Conservation (phyloP, 2,113 vertebrate genomes). For the Suncus etruscus region DNA sequence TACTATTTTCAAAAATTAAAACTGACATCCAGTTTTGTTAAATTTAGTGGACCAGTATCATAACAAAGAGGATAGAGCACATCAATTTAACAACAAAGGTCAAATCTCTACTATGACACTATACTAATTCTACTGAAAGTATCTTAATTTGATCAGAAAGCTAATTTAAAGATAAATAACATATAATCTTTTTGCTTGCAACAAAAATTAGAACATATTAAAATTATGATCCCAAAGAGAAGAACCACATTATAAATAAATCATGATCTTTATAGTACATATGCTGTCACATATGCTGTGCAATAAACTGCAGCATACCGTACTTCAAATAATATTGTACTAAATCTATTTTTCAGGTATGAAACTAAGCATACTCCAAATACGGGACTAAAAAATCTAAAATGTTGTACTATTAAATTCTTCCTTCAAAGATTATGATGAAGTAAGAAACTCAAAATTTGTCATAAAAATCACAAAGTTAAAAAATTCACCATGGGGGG, state of each 20-base stretch:
- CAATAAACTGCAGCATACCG: background rate
- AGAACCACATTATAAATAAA: background rate
- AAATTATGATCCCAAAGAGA: constrained; percentile 32
- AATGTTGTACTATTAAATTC: constrained; percentile 8
- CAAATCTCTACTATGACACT: constrained; percentile 2
- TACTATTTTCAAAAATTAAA: background rate
- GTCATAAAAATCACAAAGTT: constrained; percentile 38
- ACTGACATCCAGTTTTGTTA: background rate
- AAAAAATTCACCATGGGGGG: constrained; percentile 47
- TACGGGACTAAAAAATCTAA: background rate
- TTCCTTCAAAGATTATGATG: constrained; percentile 25
- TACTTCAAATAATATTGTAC: background rate
- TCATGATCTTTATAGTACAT: constrained; percentile 31
- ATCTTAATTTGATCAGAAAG: constrained; percentile 54
- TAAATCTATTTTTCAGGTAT: constrained; percentile 49
- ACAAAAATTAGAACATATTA: constrained; percentile 27
- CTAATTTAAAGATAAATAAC: background rate
- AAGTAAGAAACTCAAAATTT: constrained; percentile 29
- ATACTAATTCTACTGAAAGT: background rate
- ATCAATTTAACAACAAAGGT: background rate
- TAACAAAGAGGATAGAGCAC: background rate
- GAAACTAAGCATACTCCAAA: constrained; percentile 24
- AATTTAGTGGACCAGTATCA: background rate
- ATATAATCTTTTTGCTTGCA: constrained; percentile 42
- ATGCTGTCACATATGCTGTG: background rate